Conservation (phyloP, 2,797 vertebrate species). For the Acomys russatus region DNA sequence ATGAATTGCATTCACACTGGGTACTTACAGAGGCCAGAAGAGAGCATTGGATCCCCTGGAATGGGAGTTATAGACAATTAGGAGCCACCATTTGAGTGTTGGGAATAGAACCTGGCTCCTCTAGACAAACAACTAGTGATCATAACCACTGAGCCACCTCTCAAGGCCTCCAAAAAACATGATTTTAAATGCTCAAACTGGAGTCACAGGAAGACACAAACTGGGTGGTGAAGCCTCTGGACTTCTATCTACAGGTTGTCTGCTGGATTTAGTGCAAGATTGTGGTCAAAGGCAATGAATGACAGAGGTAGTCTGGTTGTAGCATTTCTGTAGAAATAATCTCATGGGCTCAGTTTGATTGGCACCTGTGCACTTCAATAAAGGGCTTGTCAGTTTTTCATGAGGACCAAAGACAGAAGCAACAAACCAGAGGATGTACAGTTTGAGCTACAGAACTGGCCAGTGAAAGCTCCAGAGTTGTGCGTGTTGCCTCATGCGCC, state of each 20-base stretch:
- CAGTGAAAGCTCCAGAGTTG: background rate
- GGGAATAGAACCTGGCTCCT: background rate
- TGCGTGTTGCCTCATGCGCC: background rate
- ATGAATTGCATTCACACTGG: too few relatives aligned
- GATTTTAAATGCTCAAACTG: background rate
- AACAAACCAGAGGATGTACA: background rate
- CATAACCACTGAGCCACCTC: background rate
- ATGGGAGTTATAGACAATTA: background rate
- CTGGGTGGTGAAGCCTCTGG: background rate
- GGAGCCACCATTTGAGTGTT: background rate
- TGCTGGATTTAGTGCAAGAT: background rate
- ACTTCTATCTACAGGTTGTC: background rate
- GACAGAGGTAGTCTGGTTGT: background rate
- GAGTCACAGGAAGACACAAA: background rate
- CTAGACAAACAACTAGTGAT: background rate
- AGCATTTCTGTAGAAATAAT: background rate
- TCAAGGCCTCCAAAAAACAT: background rate
- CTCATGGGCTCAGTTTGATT: background rate
- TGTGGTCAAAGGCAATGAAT: background rate
- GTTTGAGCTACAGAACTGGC: slow-evolving; percentile 39
- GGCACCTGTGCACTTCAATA: background rate
- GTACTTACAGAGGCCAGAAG: background rate
- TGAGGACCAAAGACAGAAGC: background rate
- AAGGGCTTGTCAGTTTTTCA: background rate
- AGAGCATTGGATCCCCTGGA: background rate